Conservation (phyloP, 53 echinoderm and acorn worm species). For the Holothuria scabra region DNA sequence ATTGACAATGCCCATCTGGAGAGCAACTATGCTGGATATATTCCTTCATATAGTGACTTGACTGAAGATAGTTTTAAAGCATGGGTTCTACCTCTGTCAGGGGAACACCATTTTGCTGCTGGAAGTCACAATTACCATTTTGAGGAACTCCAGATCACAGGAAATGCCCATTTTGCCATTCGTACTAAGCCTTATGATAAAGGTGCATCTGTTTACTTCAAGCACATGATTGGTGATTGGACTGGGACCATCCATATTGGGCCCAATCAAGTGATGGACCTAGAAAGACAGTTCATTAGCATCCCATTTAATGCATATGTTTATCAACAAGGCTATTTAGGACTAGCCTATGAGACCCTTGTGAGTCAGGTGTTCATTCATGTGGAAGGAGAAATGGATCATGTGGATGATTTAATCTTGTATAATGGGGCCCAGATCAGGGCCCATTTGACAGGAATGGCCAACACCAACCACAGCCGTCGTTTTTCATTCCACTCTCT, state of each 20-base stretch:
- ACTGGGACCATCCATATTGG: constrained; percentile 84
- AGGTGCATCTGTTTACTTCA: constrained; percentile 72
- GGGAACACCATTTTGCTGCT: constrained; percentile 82
- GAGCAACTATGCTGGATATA: constrained; percentile 53
- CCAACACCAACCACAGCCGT: constrained; percentile 61
- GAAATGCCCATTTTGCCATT: constrained; percentile 82
- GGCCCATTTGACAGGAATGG: constrained; percentile 68
- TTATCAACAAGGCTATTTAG: constrained; percentile 76
- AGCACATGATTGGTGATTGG: constrained; percentile 89
- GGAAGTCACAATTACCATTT: constrained; percentile 86
- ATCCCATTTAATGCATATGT: constrained; percentile 82
- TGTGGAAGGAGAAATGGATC: constrained; percentile 82
- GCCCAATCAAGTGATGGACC: constrained; percentile 90
- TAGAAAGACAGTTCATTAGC: constrained; percentile 69
- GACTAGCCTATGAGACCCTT: constrained; percentile 69
- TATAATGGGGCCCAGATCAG: constrained; percentile 72
- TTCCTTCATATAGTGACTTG: constrained; percentile 69
- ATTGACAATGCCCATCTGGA: constrained; percentile 73
- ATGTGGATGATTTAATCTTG: constrained; percentile 76
- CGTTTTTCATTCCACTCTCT: constrained; percentile 73
- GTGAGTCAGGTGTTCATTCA: constrained; percentile 79
- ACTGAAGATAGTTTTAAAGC: constrained; percentile 85
- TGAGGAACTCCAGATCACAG: constrained; percentile 92
- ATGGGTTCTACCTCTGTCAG: constrained; percentile 86
- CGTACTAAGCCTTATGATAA: constrained; percentile 72